Conservation (phyloP, 2,888 invertebrate species). For the Zygaena filipendulae region DNA sequence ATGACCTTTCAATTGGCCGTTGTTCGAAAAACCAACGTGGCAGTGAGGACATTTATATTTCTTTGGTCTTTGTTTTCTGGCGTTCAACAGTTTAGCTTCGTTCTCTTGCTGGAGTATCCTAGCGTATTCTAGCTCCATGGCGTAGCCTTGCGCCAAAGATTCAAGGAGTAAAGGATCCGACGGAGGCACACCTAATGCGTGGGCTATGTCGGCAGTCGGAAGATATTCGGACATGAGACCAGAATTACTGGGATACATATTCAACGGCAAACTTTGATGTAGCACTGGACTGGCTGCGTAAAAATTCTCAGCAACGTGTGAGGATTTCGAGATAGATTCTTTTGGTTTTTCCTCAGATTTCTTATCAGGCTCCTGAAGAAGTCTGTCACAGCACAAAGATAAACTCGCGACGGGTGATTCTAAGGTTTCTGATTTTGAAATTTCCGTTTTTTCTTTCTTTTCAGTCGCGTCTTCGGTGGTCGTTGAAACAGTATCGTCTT, state of each 20-base stretch:
- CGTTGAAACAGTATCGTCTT: constrained; percentile 69
- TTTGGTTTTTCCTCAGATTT: constrained; percentile 21
- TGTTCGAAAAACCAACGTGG: constrained; percentile 92
- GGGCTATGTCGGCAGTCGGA: constrained; percentile 50
- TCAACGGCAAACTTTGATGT: constrained; percentile 10
- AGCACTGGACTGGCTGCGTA: constrained; percentile 14
- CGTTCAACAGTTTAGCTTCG: constrained; percentile 73
- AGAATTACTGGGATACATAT: constrained; percentile 16
- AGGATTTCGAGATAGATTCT: constrained; percentile 12
- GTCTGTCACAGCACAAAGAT: constrained; percentile 44
- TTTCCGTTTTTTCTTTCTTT: constrained; percentile 15
- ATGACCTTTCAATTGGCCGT: constrained; percentile 91
- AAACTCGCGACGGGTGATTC: constrained; percentile 49
- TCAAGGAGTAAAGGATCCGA: constrained; percentile 57
- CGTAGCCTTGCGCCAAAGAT: constrained; percentile 63
- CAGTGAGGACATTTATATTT: constrained; percentile 93
- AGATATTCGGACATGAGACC: constrained; percentile 43
- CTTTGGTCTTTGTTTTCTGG: constrained; percentile 85
- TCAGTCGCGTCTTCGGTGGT: constrained; percentile 48
- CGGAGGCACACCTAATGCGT: constrained; percentile 53
- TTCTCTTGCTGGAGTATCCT: constrained; percentile 78
- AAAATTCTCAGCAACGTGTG: constrained; percentile 11
- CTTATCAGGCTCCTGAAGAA: constrained; percentile 32
- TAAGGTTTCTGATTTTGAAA: constrained; percentile 36
- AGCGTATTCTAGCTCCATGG: constrained; percentile 77